Conservation (phyloP, 2,888 invertebrate species). For the Melangyna quadrimaculata region DNA sequence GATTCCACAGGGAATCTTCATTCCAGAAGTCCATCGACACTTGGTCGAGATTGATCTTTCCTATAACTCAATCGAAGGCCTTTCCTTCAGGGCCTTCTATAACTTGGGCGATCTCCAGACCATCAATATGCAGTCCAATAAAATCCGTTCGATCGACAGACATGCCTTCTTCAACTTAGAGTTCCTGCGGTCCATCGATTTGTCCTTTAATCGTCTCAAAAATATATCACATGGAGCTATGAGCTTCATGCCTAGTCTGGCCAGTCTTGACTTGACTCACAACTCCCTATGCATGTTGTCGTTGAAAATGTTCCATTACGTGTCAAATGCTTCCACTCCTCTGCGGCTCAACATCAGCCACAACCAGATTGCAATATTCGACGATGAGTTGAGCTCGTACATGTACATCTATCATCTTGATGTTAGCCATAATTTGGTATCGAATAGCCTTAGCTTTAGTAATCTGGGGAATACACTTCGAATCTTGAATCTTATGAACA, state of each 20-base stretch:
- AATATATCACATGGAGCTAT: slow-evolving; percentile 89
- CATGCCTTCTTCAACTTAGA: slow-evolving; percentile 90
- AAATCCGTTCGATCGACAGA: slow-evolving; percentile 86
- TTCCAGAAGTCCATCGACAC: slow-evolving; percentile 86
- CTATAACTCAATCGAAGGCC: slow-evolving; percentile 88
- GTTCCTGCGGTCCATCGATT: slow-evolving; percentile 89
- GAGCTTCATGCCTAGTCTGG: slow-evolving; percentile 87
- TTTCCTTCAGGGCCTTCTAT: slow-evolving; percentile 87
- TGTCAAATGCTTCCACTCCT: slow-evolving; percentile 85
- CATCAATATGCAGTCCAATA: slow-evolving; percentile 90
- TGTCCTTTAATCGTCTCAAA: slow-evolving; percentile 90
- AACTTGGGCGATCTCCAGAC: slow-evolving; percentile 88
- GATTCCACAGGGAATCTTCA: slow-evolving; percentile 86
- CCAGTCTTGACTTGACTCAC: slow-evolving; percentile 90
- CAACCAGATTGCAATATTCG: slow-evolving; percentile 82
- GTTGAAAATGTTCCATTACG: slow-evolving; percentile 86
- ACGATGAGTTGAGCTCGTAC: slow-evolving; percentile 79
- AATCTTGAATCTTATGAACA: slow-evolving; percentile 88
- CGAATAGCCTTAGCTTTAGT: slow-evolving; percentile 85
- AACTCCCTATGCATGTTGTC: slow-evolving; percentile 88
- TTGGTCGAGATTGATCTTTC: slow-evolving; percentile 90
- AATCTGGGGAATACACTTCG: slow-evolving; percentile 85
- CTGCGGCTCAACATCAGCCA: slow-evolving; percentile 89
- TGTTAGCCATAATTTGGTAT: slow-evolving; percentile 86
- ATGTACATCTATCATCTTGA: slow-evolving; percentile 87